phyloP scores from a whole-genome alignment of 64 coral and sea anemone species.

The Pocillopora damicornis region DNA sequence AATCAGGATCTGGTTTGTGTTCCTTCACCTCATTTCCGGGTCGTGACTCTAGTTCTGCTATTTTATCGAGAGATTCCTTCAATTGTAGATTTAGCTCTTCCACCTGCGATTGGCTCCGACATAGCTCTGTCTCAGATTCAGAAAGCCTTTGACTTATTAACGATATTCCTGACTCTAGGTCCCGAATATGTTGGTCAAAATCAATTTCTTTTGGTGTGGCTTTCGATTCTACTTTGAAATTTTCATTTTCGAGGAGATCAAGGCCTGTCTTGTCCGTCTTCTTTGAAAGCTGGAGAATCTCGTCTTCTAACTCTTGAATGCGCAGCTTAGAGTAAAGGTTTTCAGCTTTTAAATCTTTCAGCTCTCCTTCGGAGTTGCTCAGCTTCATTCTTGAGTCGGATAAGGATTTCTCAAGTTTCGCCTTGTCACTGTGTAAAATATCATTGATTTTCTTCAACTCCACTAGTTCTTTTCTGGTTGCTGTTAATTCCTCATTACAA shows the following conservation, averaged over 20 bases:
- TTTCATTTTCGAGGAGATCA: not conserved
- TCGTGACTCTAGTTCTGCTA: conserved; percentile 21
- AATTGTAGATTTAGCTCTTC: conserved; percentile 24
- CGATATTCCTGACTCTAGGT: conserved; percentile 8
- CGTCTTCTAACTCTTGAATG: not conserved
- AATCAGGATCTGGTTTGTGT: not conserved
- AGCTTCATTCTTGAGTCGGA: not conserved
- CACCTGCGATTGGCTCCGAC: not conserved
- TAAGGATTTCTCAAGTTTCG: not conserved
- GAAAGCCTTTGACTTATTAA: not conserved
- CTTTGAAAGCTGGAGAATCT: not conserved
- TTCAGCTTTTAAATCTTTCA: conserved; percentile 8
- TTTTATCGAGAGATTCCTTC: conserved; percentile 15
- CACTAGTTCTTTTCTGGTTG: not conserved
- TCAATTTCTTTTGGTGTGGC: not conserved
- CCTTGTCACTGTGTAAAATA: not conserved
- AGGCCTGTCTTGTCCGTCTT: not conserved
- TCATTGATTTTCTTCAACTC: not conserved
- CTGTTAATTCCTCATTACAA: conserved; percentile 1
- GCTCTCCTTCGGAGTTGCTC: not conserved
- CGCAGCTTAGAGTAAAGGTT: not conserved
- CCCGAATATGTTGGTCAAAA: not conserved
- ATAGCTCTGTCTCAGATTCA: not conserved
- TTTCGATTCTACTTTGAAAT: not conserved
- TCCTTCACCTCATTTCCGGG: not conserved